A percentile compares a stretch with the other conserved stretches of the same genome.
Conservation (phyloP, 2,113 vertebrate species). For the Nematolebias whitei region DNA sequence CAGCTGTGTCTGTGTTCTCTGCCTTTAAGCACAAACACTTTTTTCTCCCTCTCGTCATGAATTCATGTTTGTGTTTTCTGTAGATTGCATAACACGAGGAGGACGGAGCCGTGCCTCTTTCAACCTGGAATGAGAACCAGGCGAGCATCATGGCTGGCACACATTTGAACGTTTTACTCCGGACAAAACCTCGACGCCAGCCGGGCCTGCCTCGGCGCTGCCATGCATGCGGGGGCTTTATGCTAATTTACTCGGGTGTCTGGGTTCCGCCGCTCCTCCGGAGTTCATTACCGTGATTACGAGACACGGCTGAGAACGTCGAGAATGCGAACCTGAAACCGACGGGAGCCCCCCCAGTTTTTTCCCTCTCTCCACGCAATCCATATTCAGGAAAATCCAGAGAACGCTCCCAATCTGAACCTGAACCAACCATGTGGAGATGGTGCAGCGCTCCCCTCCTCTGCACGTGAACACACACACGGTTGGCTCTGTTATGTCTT, state of each 20-base stretch:
- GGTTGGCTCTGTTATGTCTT: slow-evolving; percentile 80
- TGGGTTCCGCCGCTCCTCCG: slow-evolving; percentile 65
- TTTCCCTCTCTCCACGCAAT: slow-evolving; percentile 51
- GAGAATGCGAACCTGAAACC: slow-evolving; percentile 78
- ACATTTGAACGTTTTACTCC: slow-evolving; percentile 32
- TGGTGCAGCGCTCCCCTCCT: slow-evolving; percentile 50
- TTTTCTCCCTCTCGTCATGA: slow-evolving; percentile 44
- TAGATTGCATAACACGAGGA: slow-evolving; percentile 41
- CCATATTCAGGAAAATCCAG: slow-evolving; percentile 80
- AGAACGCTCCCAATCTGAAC: slow-evolving; percentile 71
- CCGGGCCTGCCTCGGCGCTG: slow-evolving; percentile 27
- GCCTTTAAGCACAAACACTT: slow-evolving; percentile 16
- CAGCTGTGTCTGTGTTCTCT: slow-evolving; percentile 33
- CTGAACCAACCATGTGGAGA: slow-evolving; percentile 66
- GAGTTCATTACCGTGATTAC: slow-evolving; percentile 79
- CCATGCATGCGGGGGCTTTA: slow-evolving; percentile 64
- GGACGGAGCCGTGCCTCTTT: slow-evolving; percentile 21
- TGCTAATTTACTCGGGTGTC: slow-evolving; percentile 75
- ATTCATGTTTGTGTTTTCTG: slow-evolving; percentile 39
- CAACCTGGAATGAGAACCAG: slow-evolving; percentile 57
- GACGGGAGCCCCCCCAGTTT: slow-evolving; percentile 48
- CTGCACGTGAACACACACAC: slow-evolving; percentile 39
- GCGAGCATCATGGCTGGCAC: slow-evolving; percentile 45
- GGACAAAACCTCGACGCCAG: slow-evolving; percentile 21
- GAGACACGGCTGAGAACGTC: slow-evolving; percentile 73